phyloP scores from a whole-genome alignment of 2,888 invertebrate species.

The Scaptomyza flava region DNA sequence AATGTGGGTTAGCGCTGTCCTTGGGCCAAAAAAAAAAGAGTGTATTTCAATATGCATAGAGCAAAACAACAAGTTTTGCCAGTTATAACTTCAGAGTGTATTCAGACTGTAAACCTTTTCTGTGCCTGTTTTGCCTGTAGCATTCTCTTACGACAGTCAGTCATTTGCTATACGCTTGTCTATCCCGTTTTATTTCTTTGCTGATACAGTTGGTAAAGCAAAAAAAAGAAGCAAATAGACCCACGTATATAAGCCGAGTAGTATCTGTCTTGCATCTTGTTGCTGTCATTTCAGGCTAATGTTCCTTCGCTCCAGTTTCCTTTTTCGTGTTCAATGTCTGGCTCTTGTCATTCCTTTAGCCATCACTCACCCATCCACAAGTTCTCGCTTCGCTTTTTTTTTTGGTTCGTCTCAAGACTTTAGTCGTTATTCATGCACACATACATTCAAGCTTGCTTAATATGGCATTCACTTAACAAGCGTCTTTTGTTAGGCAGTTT shows the following conservation, averaged over 20 bases:
- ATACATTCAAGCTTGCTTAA: slow-evolving; percentile 63
- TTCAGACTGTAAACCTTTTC: background rate
- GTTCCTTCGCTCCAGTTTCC: slow-evolving; percentile 75
- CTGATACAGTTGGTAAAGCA: background rate
- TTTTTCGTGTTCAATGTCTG: slow-evolving; percentile 76
- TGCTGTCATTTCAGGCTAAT: slow-evolving; percentile 77
- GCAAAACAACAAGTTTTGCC: slow-evolving; percentile 27
- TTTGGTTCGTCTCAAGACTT: slow-evolving; percentile 35
- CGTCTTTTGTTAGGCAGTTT: slow-evolving; percentile 10
- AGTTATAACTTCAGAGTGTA: slow-evolving; percentile 18
- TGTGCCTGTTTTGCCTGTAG: slow-evolving; percentile 19
- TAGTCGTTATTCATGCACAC: slow-evolving; percentile 44
- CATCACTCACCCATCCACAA: slow-evolving; percentile 27
- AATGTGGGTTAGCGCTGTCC: slow-evolving; percentile 51
- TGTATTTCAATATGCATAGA: slow-evolving; percentile 62
- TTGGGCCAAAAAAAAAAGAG: slow-evolving; percentile 56
- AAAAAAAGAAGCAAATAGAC: slow-evolving; percentile 37
- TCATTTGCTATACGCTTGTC: slow-evolving; percentile 57
- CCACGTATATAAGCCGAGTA: slow-evolving; percentile 54
- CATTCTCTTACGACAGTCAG: slow-evolving; percentile 45
- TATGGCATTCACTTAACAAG: slow-evolving; percentile 43
- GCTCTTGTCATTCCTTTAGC: slow-evolving; percentile 51
- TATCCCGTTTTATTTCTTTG: slow-evolving; percentile 33
- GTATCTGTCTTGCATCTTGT: slow-evolving; percentile 74
- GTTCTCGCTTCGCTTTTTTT: slow-evolving; percentile 24